These are phyloP conservation scores for Chrysolina americana DNA, from an alignment of 2,888 invertebrate species.

Conservation along the genomic window DNA sequence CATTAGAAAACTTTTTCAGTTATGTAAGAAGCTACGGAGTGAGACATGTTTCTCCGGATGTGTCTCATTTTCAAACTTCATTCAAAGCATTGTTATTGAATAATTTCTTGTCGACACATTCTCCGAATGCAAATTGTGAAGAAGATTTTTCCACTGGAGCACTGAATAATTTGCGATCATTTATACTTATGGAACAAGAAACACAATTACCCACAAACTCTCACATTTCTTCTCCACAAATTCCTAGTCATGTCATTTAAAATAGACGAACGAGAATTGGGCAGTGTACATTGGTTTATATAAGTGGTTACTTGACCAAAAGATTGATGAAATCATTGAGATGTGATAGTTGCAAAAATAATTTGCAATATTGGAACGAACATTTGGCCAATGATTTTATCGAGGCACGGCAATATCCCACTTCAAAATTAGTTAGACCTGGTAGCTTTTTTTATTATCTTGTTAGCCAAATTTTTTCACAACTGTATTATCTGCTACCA, in stretches of 20 bases:
- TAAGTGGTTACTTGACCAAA: background rate
- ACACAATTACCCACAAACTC: no score
- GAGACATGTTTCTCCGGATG: constrained; percentile 35
- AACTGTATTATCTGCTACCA: no score
- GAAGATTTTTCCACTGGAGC: constrained; percentile 7
- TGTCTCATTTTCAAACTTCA: constrained; percentile 13
- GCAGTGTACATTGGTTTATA: background rate
- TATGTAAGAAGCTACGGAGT: background rate
- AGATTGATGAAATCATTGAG: background rate
- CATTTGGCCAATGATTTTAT: background rate
- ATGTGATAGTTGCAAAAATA: background rate
- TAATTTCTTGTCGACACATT: constrained; percentile 29
- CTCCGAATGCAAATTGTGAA: constrained; percentile 16
- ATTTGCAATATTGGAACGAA: background rate
- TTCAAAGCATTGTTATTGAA: constrained; percentile 33
- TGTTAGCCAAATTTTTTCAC: background rate
- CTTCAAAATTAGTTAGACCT: background rate
- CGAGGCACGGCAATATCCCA: background rate
- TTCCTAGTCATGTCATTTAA: no score
- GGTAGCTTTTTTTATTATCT: background rate
- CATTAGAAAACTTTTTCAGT: no score
- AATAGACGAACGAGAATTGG: background rate
- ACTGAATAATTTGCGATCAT: background rate
- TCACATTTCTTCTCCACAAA: no score
- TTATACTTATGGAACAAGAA: no score